Evolutionary conservation across 2,113 vertebrate species (phyloP).

Genomic region (human (Homo sapiens)): GRCh38 chrX:95474001-95474500

Average conservation of each 20-base stretch:
- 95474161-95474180: not conserved
- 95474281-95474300: not conserved
- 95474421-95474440: not conserved
- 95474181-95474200: not conserved
- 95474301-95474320: accelerated
- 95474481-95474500: not conserved
- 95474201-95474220: not conserved
- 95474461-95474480: not conserved
- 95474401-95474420: not conserved
- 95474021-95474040: not conserved
- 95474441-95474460: not conserved
- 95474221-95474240: not conserved
- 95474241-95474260: not conserved
- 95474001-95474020: not conserved
- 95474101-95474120: not conserved
- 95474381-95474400: not conserved
- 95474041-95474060: not conserved
- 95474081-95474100: not conserved
- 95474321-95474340: accelerated
- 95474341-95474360: not conserved
- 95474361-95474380: not conserved
- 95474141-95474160: not conserved
- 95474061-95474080: not conserved
- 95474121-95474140: not conserved
- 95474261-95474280: not conserved